phyloP scores from a whole-genome alignment of 2,888 invertebrate species.

The Caradrina kadenii region DNA sequence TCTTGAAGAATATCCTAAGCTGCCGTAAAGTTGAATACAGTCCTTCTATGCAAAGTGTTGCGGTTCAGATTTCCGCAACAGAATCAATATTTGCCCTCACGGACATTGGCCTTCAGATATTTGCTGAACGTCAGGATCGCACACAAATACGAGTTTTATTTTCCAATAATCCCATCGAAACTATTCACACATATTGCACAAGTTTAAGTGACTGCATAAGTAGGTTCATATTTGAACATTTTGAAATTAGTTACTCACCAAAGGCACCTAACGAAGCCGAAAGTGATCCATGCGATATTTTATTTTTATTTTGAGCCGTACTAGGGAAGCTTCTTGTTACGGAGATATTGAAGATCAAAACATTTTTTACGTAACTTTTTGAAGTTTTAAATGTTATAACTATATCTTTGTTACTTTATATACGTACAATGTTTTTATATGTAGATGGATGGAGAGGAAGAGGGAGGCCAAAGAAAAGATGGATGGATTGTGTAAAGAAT shows the following conservation, averaged over 20 bases:
- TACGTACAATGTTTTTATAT: too few relatives aligned
- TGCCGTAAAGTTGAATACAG: background rate
- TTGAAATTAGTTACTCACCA: background rate
- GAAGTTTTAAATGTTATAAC: background rate
- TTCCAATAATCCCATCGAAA: conserved; percentile 13
- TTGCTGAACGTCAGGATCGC: conserved; percentile 20
- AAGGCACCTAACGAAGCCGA: too few relatives aligned
- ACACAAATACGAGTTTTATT: conserved; percentile 18
- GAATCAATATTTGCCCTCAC: conserved; percentile 28
- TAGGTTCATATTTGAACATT: conserved; percentile 9
- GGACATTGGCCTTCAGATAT: conserved; percentile 31
- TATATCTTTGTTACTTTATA: background rate
- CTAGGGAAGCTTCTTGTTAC: too few relatives aligned
- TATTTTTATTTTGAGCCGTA: too few relatives aligned
- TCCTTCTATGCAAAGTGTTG: conserved; percentile 4
- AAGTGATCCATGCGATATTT: too few relatives aligned
- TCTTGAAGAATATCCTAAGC: conserved; percentile 10
- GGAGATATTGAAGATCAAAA: too few relatives aligned
- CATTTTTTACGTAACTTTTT: too few relatives aligned
- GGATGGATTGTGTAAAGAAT: too few relatives aligned
- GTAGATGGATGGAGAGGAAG: too few relatives aligned
- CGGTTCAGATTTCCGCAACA: conserved; percentile 19
- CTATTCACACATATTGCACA: conserved; percentile 23
- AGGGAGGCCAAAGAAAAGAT: too few relatives aligned
- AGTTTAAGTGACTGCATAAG: conserved; percentile 1